Evolutionary conservation across 64 coral and sea anemone species (phyloP).

Genomic region (Stichodactyla helianthus): DNA sequence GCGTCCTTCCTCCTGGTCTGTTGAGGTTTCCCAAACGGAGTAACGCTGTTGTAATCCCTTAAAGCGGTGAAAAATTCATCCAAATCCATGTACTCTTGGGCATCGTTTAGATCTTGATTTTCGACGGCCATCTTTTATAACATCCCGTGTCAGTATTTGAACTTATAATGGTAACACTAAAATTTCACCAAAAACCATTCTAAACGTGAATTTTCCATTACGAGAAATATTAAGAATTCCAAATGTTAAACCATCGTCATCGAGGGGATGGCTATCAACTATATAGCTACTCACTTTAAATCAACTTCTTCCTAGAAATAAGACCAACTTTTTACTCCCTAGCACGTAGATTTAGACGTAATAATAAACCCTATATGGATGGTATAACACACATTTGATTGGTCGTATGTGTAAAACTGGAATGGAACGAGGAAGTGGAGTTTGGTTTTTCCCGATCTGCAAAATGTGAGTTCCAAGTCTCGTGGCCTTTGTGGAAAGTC

Average conservation of each 20-base stretch:
- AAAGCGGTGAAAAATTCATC: conserved; percentile 1
- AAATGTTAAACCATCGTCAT: background rate
- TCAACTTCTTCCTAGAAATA: background rate
- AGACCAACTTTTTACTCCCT: background rate
- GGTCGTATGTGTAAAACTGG: background rate
- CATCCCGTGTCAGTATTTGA: background rate
- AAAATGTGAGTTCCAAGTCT: background rate
- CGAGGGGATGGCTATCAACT: background rate
- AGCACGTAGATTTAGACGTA: too few species aligned
- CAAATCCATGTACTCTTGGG: conserved; percentile 7
- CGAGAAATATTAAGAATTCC: background rate
- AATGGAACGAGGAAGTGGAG: background rate
- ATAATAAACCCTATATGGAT: too few species aligned
- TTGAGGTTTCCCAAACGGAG: conserved; percentile 2
- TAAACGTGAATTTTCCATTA: background rate
- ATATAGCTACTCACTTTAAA: background rate
- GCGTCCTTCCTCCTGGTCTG: background rate
- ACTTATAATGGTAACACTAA: background rate
- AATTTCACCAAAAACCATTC: background rate
- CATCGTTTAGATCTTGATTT: background rate
- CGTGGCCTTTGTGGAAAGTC: background rate
- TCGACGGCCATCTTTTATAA: background rate
- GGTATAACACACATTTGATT: background rate
- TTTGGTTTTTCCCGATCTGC: background rate
- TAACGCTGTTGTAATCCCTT: background rate